Conservation (phyloP, 1,140 invertebrate genomes). For the Heterodera carotae region DNA sequence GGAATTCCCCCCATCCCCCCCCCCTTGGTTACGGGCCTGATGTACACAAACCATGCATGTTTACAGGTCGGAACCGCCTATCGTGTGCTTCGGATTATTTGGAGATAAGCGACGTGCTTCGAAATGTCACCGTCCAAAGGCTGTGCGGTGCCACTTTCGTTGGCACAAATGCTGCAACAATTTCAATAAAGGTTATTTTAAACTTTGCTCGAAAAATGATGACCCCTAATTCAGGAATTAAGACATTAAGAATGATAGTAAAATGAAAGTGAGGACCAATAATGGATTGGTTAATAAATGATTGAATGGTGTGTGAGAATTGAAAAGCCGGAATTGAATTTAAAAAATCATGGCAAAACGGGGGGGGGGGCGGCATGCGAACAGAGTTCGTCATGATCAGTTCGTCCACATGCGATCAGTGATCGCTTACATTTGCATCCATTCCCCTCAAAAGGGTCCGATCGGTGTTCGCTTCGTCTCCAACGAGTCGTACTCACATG, state of each 20-base stretch:
- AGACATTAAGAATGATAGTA: too few relatives aligned
- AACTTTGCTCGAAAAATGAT: too few relatives aligned
- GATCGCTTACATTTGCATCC: neutral
- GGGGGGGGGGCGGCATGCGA: too few relatives aligned
- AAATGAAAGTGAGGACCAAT: too few relatives aligned
- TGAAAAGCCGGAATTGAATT: too few relatives aligned
- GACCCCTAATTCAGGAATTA: too few relatives aligned
- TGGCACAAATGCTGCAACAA: conserved; percentile 12
- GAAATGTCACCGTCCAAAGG: conserved; percentile 38
- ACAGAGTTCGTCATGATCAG: neutral
- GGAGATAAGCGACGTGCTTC: conserved; percentile 55
- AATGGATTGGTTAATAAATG: too few relatives aligned
- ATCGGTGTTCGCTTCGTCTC: conserved; percentile 57
- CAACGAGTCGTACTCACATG: conserved; percentile 42
- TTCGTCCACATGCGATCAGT: conserved; percentile 3
- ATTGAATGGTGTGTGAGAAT: too few relatives aligned
- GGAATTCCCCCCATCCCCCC: neutral
- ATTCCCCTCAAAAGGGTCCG: conserved; percentile 42
- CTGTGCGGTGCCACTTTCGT: conserved; percentile 40
- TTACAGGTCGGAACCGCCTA: neutral
- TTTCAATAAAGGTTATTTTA: conserved; percentile 60
- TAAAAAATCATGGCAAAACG: too few relatives aligned
- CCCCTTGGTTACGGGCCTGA: too few relatives aligned
- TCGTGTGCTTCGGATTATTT: conserved; percentile 58
- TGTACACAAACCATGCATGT: neutral